These are phyloP conservation scores for Drosophila virilis DNA, from an alignment of 1,140 invertebrate genomes.

Conservation along the genomic window DNA sequence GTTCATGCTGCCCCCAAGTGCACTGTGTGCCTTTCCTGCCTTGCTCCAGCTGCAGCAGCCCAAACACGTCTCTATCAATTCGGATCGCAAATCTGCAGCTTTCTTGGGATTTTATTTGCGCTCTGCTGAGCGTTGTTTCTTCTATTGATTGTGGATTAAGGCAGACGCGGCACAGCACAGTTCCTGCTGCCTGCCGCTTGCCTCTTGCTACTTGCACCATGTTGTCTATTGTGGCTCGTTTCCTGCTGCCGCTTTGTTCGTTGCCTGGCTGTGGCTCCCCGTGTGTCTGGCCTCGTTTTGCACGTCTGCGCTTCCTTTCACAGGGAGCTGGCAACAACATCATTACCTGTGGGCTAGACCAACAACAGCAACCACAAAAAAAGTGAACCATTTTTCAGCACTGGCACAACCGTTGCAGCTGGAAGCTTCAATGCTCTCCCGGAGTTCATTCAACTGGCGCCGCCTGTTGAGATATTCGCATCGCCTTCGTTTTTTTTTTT, in stretches of 20 bases:
- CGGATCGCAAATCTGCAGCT: slow-evolving; percentile 52
- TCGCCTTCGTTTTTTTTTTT: slow-evolving; percentile 20
- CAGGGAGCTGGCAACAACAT: slow-evolving; percentile 73
- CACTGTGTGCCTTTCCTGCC: background rate
- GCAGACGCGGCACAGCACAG: slow-evolving; percentile 24
- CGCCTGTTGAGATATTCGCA: slow-evolving; percentile 69
- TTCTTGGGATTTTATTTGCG: slow-evolving; percentile 54
- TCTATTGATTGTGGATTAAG: slow-evolving; percentile 76
- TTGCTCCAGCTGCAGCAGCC: slow-evolving; percentile 27
- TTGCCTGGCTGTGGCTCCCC: slow-evolving; percentile 22
- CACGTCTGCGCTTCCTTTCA: slow-evolving; percentile 64
- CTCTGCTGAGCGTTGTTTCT: slow-evolving; percentile 55
- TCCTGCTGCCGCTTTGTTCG: slow-evolving; percentile 68
- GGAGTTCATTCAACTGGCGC: slow-evolving; percentile 78
- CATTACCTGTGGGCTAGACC: slow-evolving; percentile 65
- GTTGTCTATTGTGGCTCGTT: slow-evolving; percentile 77
- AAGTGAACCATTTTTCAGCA: slow-evolving; percentile 68
- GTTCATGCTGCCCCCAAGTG: background rate
- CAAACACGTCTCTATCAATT: slow-evolving; percentile 55
- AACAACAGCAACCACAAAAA: slow-evolving; percentile 35
- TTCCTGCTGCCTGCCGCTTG: slow-evolving; percentile 28
- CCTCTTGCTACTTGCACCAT: slow-evolving; percentile 39
- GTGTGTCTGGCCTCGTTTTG: slow-evolving; percentile 57
- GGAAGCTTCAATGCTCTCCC: slow-evolving; percentile 44
- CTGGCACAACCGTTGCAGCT: slow-evolving; percentile 31